A percentile compares a stretch with the other conserved stretches of the same genome.
phyloP scores from a whole-genome alignment of 2,888 invertebrate genomes.

The Perithous albicinctus region DNA sequence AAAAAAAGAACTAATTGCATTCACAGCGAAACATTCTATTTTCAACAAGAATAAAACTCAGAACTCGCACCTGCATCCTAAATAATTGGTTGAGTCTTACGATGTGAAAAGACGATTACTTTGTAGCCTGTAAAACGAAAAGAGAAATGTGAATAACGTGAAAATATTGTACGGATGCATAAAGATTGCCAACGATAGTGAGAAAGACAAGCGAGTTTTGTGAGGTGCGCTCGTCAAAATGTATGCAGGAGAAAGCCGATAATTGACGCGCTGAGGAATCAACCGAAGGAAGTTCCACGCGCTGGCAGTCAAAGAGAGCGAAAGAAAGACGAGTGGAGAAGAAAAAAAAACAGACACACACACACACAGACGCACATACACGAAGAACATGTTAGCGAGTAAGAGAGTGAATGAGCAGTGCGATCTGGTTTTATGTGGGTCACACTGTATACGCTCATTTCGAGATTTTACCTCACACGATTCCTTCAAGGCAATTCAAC shows the following conservation, averaged over 20 bases:
- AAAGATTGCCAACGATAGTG: not conserved
- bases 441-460: conserved; percentile 50
- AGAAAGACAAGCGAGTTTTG: conserved; percentile 29
- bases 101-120: conserved; percentile 9
- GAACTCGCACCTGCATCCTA: not conserved
- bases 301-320: conserved; percentile 16
- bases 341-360: no score
- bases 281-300: conserved; percentile 29
- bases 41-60: not conserved
- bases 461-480: conserved; percentile 12
- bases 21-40: not conserved
- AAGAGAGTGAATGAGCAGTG: conserved; percentile 41
- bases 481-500: conserved; percentile 6
- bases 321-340: not conserved
- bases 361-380: no score
- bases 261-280: conserved; percentile 57
- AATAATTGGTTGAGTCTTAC: not conserved
- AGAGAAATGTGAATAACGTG: conserved; percentile 13
- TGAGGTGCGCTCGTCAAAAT: conserved; percentile 24
- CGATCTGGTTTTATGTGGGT: conserved; percentile 70
- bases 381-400: not conserved
- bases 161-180: not conserved
- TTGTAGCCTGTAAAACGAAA: not conserved
- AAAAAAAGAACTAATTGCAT: not conserved
- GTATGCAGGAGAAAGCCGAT: conserved; percentile 57